Base-by-base conservation (phyloP, 1,140 invertebrate genomes). In the Drosophila bipectinata region DNA sequence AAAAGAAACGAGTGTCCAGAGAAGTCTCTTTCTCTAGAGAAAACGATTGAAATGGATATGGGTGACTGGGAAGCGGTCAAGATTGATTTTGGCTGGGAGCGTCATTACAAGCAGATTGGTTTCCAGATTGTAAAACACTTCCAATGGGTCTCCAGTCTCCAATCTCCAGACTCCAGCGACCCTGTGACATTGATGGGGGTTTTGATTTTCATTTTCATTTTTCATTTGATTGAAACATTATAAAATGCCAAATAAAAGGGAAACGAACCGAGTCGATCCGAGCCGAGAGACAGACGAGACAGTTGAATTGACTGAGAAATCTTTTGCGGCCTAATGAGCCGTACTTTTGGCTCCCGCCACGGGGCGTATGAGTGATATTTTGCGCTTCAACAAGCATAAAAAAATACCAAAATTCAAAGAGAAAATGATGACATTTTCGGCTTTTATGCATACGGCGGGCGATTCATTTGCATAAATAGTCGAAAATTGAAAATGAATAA, bases 401-500 rank as follows among this genome's bases (percentile, higher is more conserved):
- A 69, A 68, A 66, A 57, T 21, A 21, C 26, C 4, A 18, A 44
- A 15, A 9, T 2, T 14, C 6, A 15, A 5, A 21, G 39, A 49
- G 41, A 79, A 62, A 77, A 77, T 73, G 83, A 82, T 87, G 82
- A 81, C 78, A 85, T 85, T 87, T 85, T 81, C 48, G 32, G 72
- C 69, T 82, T 85, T 85, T 85, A 85, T 87, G 82, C 78, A 85
- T 85, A 87, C 85, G 71, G 72, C 15, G 39, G 68, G 57, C 39
- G 53, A 55, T 66, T 81, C 79, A 81, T 85, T 87, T 85, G 78
- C 82, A 85, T 85, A 85, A 85, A 85, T 78, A 82, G 82, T 87
- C 82, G 78, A 85, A 85, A 87, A 85, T 87, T 85, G 82, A 87
- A 85, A 82, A 85, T 82, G 78, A 81, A 85, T 87, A 85, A 77